Conservation (phyloP, 92 coral and sea anemone genomes). For the Porites cylindrica region DNA sequence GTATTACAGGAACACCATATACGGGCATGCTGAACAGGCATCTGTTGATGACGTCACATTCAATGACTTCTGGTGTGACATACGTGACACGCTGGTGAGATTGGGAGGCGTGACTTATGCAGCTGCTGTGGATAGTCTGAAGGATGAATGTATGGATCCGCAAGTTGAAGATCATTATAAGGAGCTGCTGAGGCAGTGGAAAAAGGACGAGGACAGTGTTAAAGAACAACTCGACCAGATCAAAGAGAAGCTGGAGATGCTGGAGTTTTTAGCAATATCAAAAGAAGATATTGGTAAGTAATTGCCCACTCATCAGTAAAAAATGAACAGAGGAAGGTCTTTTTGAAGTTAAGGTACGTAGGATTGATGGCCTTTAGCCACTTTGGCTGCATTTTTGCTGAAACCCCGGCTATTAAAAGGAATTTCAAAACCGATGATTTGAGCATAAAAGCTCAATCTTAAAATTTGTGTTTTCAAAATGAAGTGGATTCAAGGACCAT, state of each 20-base stretch:
- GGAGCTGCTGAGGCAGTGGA: slow-evolving; percentile 33
- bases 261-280: neutral
- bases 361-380: no score
- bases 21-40: slow-evolving; percentile 38
- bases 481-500: no score
- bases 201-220: slow-evolving; percentile 28
- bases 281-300: slow-evolving; percentile 2
- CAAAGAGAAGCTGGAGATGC: neutral
- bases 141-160: slow-evolving; percentile 53
- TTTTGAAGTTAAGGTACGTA: no score
- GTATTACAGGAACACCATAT: slow-evolving; percentile 37
- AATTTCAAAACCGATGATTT: no score
- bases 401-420: no score
- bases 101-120: slow-evolving; percentile 37
- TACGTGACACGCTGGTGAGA: slow-evolving; percentile 40
- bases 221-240: slow-evolving; percentile 3
- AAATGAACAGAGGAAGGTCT: no score
- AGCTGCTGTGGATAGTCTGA: slow-evolving; percentile 32
- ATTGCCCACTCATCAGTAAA: no score
- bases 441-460: no score
- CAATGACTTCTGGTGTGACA: slow-evolving; percentile 46
- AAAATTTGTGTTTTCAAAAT: no score
- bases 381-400: no score
- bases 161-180: slow-evolving; percentile 34
- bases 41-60: slow-evolving; percentile 50